Conservation (phyloP, 2,888 invertebrate genomes). For the Hirtodrosophila trivittata region DNA sequence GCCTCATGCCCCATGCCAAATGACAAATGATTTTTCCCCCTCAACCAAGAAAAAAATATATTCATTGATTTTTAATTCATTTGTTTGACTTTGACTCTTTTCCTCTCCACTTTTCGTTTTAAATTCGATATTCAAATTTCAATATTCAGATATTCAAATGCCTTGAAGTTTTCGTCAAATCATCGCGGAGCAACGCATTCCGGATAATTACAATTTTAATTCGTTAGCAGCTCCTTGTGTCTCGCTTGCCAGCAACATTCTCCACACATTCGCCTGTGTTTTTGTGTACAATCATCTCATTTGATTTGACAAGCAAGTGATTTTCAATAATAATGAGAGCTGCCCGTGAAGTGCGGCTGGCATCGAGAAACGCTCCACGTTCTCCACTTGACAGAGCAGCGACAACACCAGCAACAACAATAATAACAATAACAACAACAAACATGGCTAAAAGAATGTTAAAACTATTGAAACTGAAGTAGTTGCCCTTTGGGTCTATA, state of each 20-base stretch:
- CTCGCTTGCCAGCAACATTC: slow-evolving; percentile 1
- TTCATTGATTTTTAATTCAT: slow-evolving; percentile 78
- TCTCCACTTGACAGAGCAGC: slow-evolving; percentile 55
- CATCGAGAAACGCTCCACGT: slow-evolving; percentile 45
- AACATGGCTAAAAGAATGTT: slow-evolving; percentile 57
- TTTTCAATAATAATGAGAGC: slow-evolving; percentile 79
- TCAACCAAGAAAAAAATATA: slow-evolving; percentile 15
- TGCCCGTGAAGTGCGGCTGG: slow-evolving; percentile 56
- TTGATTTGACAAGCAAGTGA: slow-evolving; percentile 80
- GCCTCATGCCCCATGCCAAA: slow-evolving; percentile 47
- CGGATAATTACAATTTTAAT: slow-evolving; percentile 78
- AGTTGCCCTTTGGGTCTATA: slow-evolving; percentile 11
- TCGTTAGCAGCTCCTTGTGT: slow-evolving; percentile 62
- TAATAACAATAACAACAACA: slow-evolving; percentile 49
- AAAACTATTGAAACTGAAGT: slow-evolving; percentile 36
- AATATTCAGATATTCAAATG: slow-evolving; percentile 32
- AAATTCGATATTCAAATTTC: slow-evolving; percentile 44
- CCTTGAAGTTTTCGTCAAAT: slow-evolving; percentile 56
- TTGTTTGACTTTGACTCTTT: slow-evolving; percentile 71
- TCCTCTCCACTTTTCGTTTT: slow-evolving; percentile 25
- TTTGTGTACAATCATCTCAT: slow-evolving; percentile 78
- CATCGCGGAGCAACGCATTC: slow-evolving; percentile 64
- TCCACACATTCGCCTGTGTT: slow-evolving; percentile 5
- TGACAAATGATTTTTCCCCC: slow-evolving; percentile 72
- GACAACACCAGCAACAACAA: slow-evolving; percentile 36